Base-by-base conservation (phyloP, 2,888 invertebrate species). In the Alloplasta piceator region DNA sequence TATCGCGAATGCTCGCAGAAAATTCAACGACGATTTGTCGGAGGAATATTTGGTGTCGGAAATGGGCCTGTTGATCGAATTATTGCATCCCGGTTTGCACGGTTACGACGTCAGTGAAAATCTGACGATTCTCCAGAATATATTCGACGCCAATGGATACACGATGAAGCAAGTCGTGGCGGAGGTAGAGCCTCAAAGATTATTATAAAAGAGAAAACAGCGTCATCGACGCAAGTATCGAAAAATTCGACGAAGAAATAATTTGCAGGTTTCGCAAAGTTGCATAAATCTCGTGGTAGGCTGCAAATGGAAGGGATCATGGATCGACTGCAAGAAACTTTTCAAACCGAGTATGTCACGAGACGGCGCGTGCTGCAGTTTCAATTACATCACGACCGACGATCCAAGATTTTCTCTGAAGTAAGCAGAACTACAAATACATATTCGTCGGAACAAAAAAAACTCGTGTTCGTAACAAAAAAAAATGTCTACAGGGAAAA, bases 361-460 rank as follows among this genome's bases (percentile, higher is more conserved):
- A 36, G 90, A 94, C 56, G 94, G 94, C 38, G 87, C 93, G 0
- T 96, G 96, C 83, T 96, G 96, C 86, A 92, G 94, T 1, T 96
- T 96, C 84, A 95, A 95, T 87, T 95, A 95, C 85, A 93, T 93
- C 67, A 94, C 93, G 0, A 85, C 92, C 1, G 90, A 92, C 12
- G 89, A 87, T 68, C 87, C 89, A 52, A 86, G 85, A 14, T 90
- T 90, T 84, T 78, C 84, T 39, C 85, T 60, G 5, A 81, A 60
- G 81, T 81, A 78, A 75, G 10, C n/a, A 64, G 16, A 60, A 26
- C 26, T 3, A 26, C 26, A 26, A 26, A 26, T 26, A n/a, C n/a
- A n/a, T n/a, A n/a, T 26, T 26, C 26, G 26, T 26, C 3, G 1
- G 3, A 26, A 26, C 26, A 3, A 26, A 26, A 26, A 2, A 26